Percentiles rank a stretch among this genome's conserved stretches.
phyloP scores from a whole-genome alignment of 2,888 invertebrate genomes.

The Volucella inflata region DNA sequence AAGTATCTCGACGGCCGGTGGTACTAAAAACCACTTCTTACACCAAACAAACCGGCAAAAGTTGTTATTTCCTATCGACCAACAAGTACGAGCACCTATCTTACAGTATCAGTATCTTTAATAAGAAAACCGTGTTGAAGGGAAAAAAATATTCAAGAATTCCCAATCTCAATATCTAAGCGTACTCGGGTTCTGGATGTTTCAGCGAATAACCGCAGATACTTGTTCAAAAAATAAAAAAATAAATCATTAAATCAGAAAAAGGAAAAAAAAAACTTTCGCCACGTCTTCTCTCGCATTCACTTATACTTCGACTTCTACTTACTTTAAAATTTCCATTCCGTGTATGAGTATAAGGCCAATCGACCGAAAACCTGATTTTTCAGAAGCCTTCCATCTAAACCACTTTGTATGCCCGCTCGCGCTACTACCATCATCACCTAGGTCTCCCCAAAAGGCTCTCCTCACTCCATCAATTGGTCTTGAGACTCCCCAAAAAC shows the following conservation, averaged over 20 bases:
- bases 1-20: neutral
- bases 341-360: slow-evolving; percentile 67
- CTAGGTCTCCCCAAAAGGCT: neutral
- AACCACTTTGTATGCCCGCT: slow-evolving; percentile 40
- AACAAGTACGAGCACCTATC: slow-evolving; percentile 35
- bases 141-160: no score
- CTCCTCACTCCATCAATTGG: no score
- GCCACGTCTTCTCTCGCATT: slow-evolving; percentile 73
- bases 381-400: slow-evolving; percentile 60
- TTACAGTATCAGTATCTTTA: slow-evolving; percentile 17
- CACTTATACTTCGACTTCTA: slow-evolving; percentile 44
- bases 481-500: no score
- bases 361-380: slow-evolving; percentile 69
- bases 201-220: slow-evolving; percentile 18
- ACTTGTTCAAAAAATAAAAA: slow-evolving; percentile 19
- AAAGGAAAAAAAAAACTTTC: slow-evolving; percentile 67
- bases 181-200: neutral
- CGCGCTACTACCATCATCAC: slow-evolving; percentile 12
- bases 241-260: slow-evolving; percentile 23
- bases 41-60: slow-evolving; percentile 61
- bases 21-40: slow-evolving; percentile 56
- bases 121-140: no score
- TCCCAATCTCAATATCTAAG: neutral
- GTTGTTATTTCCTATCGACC: slow-evolving; percentile 12
- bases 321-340: slow-evolving; percentile 67